These are phyloP conservation scores for Ormyrus nitidulus DNA, from an alignment of 2,888 invertebrate genomes.

Conservation along the genomic window DNA sequence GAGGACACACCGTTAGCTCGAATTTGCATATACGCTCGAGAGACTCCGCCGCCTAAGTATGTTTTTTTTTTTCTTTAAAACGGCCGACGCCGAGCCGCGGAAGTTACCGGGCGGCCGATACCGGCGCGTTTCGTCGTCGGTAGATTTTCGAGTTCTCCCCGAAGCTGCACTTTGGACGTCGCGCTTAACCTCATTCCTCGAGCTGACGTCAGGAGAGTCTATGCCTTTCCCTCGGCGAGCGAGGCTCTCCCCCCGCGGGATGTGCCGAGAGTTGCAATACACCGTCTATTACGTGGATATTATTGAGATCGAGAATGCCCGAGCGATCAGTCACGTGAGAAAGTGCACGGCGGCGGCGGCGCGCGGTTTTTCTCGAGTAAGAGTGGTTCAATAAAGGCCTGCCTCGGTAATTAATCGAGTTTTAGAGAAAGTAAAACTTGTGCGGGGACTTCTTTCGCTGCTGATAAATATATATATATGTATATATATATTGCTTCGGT, in stretches of 20 bases:
- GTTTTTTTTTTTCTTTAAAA: neutral
- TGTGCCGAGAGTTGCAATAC: neutral
- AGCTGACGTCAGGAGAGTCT: constrained; percentile 72
- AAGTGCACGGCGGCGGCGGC: too few relatives aligned
- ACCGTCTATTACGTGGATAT: neutral
- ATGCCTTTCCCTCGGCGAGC: constrained; percentile 56
- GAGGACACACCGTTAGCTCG: constrained; percentile 48
- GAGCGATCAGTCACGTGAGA: constrained; percentile 10
- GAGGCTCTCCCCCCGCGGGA: neutral
- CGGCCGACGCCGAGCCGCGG: neutral
- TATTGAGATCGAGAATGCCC: constrained; percentile 23
- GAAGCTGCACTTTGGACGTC: constrained; percentile 62
- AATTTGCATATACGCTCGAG: constrained; percentile 47
- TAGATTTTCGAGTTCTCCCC: neutral
- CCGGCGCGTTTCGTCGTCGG: neutral
- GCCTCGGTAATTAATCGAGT: too few relatives aligned
- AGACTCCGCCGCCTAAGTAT: neutral
- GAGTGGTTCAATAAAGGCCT: too few relatives aligned
- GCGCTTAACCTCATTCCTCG: constrained; percentile 71
- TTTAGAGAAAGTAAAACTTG: too few relatives aligned
- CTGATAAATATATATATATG: too few relatives aligned
- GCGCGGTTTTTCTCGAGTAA: too few relatives aligned
- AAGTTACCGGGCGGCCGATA: neutral
- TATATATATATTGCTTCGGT: too few relatives aligned
- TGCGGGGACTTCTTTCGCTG: too few relatives aligned